These are phyloP conservation scores for Thalassoma bifasciatum DNA, from an alignment of 2,113 vertebrate genomes.

Conservation along the genomic window DNA sequence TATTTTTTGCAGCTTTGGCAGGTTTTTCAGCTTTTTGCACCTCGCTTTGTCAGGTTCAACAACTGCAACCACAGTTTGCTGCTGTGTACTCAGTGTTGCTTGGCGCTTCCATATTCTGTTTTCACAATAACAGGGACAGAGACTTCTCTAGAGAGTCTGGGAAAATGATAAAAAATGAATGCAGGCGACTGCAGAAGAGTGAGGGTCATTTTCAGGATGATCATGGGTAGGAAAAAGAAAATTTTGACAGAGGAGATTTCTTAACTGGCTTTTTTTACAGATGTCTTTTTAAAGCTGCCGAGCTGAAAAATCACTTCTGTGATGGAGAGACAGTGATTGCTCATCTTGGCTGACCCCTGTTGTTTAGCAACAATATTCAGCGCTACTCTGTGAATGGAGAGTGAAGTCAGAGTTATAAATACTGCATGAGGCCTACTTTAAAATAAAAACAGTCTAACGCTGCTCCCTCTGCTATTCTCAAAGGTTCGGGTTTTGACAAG, in stretches of 20 bases:
- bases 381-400: slow-evolving; percentile 31
- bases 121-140: slow-evolving; percentile 25
- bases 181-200: slow-evolving; percentile 2
- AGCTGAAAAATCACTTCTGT: slow-evolving; percentile 41
- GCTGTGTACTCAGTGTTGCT: not conserved
- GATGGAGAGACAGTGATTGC: slow-evolving; percentile 27
- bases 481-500: slow-evolving; percentile 90
- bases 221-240: slow-evolving; percentile 12
- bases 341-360: slow-evolving; percentile 55
- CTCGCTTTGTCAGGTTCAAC: slow-evolving; percentile 19
- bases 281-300: slow-evolving; percentile 3
- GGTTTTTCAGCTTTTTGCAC: slow-evolving; percentile 17
- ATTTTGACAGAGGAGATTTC: slow-evolving; percentile 34
- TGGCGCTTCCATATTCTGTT: slow-evolving; percentile 28
- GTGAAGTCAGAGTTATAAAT: slow-evolving; percentile 56
- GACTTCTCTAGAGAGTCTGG: slow-evolving; percentile 14
- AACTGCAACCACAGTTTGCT: slow-evolving; percentile 16
- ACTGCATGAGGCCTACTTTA: slow-evolving; percentile 52
- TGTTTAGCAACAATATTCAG: slow-evolving; percentile 58
- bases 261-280: slow-evolving; percentile 33
- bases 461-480: slow-evolving; percentile 39
- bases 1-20: slow-evolving; percentile 36
- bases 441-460: slow-evolving; percentile 37
- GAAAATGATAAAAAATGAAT: slow-evolving; percentile 49
- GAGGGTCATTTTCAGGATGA: slow-evolving; percentile 51